Evolutionary conservation across 37 sponge, comb jelly and placozoan genomes (phyloP).

Genomic region (Tethya wilhelma): DNA sequence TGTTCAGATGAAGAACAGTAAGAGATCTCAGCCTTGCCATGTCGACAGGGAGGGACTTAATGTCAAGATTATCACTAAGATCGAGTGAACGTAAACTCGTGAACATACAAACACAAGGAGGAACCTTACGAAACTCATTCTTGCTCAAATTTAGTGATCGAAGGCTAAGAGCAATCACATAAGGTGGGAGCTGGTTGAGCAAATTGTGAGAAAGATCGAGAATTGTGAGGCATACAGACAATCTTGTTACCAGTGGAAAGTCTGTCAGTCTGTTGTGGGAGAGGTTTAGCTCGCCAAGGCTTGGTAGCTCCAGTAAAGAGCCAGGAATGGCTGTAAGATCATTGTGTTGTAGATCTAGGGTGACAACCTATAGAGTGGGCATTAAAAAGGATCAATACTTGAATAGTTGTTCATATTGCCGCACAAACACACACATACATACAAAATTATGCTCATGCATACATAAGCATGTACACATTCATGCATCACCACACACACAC

Average conservation of each 20-base stretch:
- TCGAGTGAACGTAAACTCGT: constrained; percentile 44
- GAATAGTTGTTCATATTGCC: too few species aligned
- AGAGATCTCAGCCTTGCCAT: constrained; percentile 63
- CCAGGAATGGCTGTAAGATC: constrained; percentile 58
- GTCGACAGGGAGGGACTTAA: constrained; percentile 44
- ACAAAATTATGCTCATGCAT: neutral
- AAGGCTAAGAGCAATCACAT: constrained; percentile 33
- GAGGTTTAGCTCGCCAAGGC: constrained; percentile 62
- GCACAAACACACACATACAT: neutral
- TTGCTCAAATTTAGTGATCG: constrained; percentile 54
- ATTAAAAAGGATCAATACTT: neutral
- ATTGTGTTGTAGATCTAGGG: constrained; percentile 58
- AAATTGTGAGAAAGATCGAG: constrained; percentile 70
- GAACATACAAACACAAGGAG: constrained; percentile 69
- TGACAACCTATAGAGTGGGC: constrained; percentile 23
- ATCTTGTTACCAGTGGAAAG: constrained; percentile 55
- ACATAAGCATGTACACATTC: neutral
- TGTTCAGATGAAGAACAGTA: constrained; percentile 12
- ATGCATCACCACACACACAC: neutral
- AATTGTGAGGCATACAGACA: constrained; percentile 56
- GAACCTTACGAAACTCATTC: constrained; percentile 64
- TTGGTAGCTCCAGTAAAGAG: constrained; percentile 66
- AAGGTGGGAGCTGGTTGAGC: constrained; percentile 51
- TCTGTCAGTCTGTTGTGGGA: constrained; percentile 62
- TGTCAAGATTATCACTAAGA: constrained; percentile 59